These are phyloP conservation scores for Bombus confusus DNA, from an alignment of 1,140 invertebrate species.

Conservation along the genomic window DNA sequence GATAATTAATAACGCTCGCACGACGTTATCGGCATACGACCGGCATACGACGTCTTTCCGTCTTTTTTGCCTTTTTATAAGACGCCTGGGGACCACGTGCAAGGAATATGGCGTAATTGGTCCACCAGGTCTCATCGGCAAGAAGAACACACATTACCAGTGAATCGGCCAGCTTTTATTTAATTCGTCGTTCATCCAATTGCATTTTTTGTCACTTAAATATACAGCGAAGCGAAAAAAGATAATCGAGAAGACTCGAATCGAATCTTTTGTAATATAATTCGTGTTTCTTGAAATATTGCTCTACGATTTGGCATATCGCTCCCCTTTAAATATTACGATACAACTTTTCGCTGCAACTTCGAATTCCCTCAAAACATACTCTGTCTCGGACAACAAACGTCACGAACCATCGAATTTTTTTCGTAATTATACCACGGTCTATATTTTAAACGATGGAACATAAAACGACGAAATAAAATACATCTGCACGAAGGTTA, in stretches of 20 bases:
- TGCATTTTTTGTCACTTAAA: too few relatives aligned
- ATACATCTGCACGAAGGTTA: too few relatives aligned
- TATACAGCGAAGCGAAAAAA: neutral
- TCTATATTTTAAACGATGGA: too few relatives aligned
- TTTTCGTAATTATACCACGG: too few relatives aligned
- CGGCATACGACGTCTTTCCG: constrained; percentile 37
- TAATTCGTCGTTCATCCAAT: neutral
- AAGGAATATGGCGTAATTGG: constrained; percentile 14
- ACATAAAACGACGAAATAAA: too few relatives aligned
- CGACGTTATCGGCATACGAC: constrained; percentile 72
- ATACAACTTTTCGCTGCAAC: too few relatives aligned
- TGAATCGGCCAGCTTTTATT: neutral
- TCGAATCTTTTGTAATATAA: too few relatives aligned
- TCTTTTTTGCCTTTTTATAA: neutral
- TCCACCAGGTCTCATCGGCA: neutral
- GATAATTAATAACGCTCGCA: constrained; percentile 77
- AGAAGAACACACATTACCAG: neutral
- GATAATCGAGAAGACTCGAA: neutral
- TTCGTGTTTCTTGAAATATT: too few relatives aligned
- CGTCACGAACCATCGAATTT: too few relatives aligned
- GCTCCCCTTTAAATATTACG: too few relatives aligned
- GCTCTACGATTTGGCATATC: too few relatives aligned
- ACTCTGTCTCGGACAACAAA: accelerated
- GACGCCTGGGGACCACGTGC: neutral
- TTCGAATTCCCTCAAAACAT: too few relatives aligned